Base-by-base conservation (phyloP, 2,888 invertebrate genomes). In the Diogma glabrata region DNA sequence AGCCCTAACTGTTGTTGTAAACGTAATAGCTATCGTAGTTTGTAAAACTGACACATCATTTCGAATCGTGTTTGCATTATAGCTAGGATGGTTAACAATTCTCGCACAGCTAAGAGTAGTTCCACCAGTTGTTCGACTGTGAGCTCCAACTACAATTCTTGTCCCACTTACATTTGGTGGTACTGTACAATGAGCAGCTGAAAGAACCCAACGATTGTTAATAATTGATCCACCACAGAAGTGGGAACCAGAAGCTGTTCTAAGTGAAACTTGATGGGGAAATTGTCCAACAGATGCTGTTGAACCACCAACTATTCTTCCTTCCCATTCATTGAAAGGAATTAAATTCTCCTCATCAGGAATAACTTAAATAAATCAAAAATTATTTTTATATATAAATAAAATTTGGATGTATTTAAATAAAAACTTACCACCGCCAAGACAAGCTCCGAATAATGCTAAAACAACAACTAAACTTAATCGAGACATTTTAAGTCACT, bases 291-390 rank as follows among this genome's bases (percentile, higher is more conserved):
- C 16, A n/a, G 38, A 16, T 2, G 52, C 52, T 8, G 23, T 24
- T 9, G 5, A 8, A 5, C 52, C 52, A n/a, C 50, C 50, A 33
- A 53, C 52, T 43, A 53, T 50, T 9, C 50, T 22, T 9, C 52
- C 52, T 16, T 45, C 49, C 52, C 52, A 52, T 50, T 50, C 51
- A n/a, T n/a, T n/a, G n/a, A n/a, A n/a, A n/a, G n/a, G n/a, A n/a
- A n/a, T n/a, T n/a, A n/a, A n/a, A n/a, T n/a, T n/a, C n/a, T n/a
- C n/a, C n/a, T n/a, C n/a, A n/a, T n/a, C n/a, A n/a, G n/a, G n/a
- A n/a, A n/a, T n/a, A n/a, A n/a, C n/a, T n/a, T n/a, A n/a, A n/a
- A n/a, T n/a, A n/a, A n/a, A n/a, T n/a, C n/a, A n/a, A n/a, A n/a
- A n/a, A n/a, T n/a, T n/a, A n/a, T n/a, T n/a, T n/a, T n/a, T n/a